Conservation (phyloP, 2,797 vertebrate genomes). For the Cossypha heuglini region DNA sequence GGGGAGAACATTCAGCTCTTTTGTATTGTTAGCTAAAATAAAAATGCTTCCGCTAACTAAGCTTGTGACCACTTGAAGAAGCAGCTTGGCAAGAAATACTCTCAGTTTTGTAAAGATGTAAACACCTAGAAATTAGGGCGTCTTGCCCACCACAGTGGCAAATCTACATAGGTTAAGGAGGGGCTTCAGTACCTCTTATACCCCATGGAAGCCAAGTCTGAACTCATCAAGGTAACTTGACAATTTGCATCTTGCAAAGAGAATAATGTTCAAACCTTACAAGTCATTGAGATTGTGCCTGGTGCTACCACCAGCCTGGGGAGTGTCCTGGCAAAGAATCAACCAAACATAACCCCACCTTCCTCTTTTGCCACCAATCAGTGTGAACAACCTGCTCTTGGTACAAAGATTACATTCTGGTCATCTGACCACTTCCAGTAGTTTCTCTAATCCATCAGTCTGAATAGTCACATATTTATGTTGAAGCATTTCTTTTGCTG, state of each 20-base stretch:
- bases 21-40: neutral
- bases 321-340: neutral
- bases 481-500: neutral
- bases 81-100: neutral
- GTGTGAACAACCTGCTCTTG: fast-evolving
- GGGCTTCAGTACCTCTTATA: neutral
- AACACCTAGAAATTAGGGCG: neutral
- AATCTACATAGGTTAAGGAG: neutral
- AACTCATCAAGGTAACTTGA: neutral
- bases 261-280: neutral
- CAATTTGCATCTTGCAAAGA: neutral
- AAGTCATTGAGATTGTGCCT: neutral
- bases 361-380: neutral
- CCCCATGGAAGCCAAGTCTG: neutral
- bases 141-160: neutral
- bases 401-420: neutral
- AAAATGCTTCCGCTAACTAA: neutral
- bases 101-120: neutral
- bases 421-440: neutral
- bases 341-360: neutral
- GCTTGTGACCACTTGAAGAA: neutral
- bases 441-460: neutral
- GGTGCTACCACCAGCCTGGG: neutral
- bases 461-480: neutral
- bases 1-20: neutral